phyloP scores from a whole-genome alignment of 2,797 vertebrate species.

The Micropoecilia bifurca region DNA sequence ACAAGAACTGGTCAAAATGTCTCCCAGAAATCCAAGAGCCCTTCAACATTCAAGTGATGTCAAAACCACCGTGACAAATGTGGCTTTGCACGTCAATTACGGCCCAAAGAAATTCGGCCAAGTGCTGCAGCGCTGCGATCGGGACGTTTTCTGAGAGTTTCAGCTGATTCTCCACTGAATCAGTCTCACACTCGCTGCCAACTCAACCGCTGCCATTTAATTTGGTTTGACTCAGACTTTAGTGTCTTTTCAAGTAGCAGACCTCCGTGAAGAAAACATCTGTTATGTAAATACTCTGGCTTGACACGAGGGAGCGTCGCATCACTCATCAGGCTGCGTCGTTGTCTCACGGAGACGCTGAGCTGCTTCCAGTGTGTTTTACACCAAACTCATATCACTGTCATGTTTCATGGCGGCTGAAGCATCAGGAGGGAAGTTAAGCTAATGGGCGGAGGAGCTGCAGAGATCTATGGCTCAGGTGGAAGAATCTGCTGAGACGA shows the following conservation, averaged over 20 bases:
- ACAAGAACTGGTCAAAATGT: slow-evolving; percentile 43
- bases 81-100: slow-evolving; percentile 54
- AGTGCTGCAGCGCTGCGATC: slow-evolving; percentile 36
- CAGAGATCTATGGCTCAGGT: no score
- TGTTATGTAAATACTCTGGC: slow-evolving; percentile 70
- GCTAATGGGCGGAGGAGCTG: no score
- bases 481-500: no score
- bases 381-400: slow-evolving; percentile 29
- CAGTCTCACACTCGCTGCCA: slow-evolving; percentile 38
- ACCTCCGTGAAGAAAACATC: slow-evolving; percentile 78
- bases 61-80: slow-evolving; percentile 71
- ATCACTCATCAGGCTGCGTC: slow-evolving; percentile 41
- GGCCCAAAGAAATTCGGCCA: slow-evolving; percentile 41
- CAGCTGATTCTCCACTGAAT: slow-evolving; percentile 29
- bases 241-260: slow-evolving; percentile 69
- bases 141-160: slow-evolving; percentile 37
- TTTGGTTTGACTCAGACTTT: slow-evolving; percentile 60
- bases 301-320: slow-evolving; percentile 44
- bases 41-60: slow-evolving; percentile 45
- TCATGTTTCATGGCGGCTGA: neutral
- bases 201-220: slow-evolving; percentile 44
- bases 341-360: slow-evolving; percentile 43
- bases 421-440: neutral
- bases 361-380: slow-evolving; percentile 29
- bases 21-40: slow-evolving; percentile 53